Base-by-base conservation (phyloP, 2,797 vertebrate genomes). In the Triplophysa bombifrons region DNA sequence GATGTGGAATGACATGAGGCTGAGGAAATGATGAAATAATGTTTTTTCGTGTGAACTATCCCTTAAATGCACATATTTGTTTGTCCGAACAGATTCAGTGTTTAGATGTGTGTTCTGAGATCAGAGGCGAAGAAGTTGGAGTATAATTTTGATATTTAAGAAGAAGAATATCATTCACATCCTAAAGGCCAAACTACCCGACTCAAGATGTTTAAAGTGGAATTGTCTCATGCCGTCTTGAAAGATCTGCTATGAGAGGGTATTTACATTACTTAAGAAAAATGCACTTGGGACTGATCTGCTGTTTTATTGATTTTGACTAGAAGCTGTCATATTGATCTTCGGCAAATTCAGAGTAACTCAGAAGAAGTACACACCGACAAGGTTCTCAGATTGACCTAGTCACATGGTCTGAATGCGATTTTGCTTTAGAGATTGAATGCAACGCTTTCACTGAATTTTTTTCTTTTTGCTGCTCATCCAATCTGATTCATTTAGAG, bases 261-360 rank as follows among this genome's bases (percentile, higher is more conserved):
- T 44, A 72, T 48, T 61, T 65, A 50, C 68, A 63, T 64, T 53
- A 22, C 50, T 34, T 53, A 27, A 64, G n/a, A 30, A 55, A 44
- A 63, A 53, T 63, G 12, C 69, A 66, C 60, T 66, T 66, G 70
- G 73, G 78, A 80, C 65, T 16, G 44, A 25, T 72, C 13, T 46
- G 55, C 77, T 48, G 46, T 48, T 48, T 64, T 20, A 11, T 50
- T 38, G 67, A 78, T 79, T 72, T 51, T 65, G 76, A 41, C 58
- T 44, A 56, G 61, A 65, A 65, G 61, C 77, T 79, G 50, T 72
- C 58, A 8, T 34, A 79, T 55, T 7, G 20, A 56, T 79, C 68
- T 56, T 72, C 17, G 20, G 14, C 6, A 44, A 55, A 56, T 72
- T 79, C 50, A 46, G 19, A 19, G 11, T 48, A 48, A 16, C 46